Percentiles rank a stretch among this genome's conserved stretches.
Evolutionary conservation across 53 echinoderm and acorn worm species (phyloP).

Genomic region (Holothuria leucospilota): DNA sequence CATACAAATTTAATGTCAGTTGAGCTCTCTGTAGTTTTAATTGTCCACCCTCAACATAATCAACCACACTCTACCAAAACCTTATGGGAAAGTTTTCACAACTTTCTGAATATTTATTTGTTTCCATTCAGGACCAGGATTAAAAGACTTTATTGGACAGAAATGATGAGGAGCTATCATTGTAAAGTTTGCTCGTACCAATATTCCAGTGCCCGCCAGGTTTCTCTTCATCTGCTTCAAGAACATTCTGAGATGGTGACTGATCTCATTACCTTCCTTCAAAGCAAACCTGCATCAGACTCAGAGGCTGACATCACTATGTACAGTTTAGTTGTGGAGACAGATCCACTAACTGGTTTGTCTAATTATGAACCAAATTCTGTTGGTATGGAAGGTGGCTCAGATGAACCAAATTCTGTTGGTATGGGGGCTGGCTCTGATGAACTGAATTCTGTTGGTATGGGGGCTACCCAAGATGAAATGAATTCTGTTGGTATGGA

Average conservation of each 20-base stretch:
- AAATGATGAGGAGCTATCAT: constrained; percentile 18
- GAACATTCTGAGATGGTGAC: neutral
- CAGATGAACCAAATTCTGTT: neutral
- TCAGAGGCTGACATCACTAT: constrained; percentile 12
- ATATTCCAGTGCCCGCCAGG: neutral
- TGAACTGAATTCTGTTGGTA: neutral
- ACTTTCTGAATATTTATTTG: neutral
- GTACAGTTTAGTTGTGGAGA: constrained; percentile 7
- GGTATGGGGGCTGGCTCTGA: neutral
- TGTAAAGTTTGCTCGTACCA: constrained; percentile 47
- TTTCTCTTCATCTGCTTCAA: constrained; percentile 29
- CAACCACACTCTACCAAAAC: too few species aligned
- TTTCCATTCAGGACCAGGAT: constrained; percentile 10
- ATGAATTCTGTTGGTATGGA: neutral
- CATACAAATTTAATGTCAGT: too few species aligned
- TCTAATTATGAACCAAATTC: neutral
- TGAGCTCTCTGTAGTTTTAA: too few species aligned
- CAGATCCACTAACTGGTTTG: neutral
- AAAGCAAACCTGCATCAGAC: constrained; percentile 7
- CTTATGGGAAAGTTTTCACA: too few species aligned
- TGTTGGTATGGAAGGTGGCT: neutral
- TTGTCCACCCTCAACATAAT: too few species aligned
- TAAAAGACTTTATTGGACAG: constrained; percentile 20
- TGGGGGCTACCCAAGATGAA: neutral
- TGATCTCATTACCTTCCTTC: constrained; percentile 11